Evolutionary conservation across 2,797 vertebrate genomes (phyloP), one percentile per base, ranked within the genome.

Genomic region (Limosa lapponica): DNA sequence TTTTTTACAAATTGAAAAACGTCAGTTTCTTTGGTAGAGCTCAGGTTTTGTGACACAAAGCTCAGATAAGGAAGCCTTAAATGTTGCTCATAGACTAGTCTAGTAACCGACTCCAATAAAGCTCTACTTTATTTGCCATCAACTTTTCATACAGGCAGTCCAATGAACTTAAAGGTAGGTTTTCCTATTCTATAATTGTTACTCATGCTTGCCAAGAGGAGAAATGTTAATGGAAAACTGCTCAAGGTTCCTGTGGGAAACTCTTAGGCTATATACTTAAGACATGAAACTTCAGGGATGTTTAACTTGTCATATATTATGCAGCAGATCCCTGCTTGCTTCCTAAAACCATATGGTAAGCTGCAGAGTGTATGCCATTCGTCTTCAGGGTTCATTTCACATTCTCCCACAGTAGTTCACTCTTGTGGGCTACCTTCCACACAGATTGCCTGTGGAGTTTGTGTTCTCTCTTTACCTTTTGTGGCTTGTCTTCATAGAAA

Each of bases 301-400:
- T 89, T 89, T 52, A 57, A 15, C 58, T 82, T 82, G 43, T 86
- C 64, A 23, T 32, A 5, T 28, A 11, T 16, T 81, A 14, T 10
- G 17, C 32, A 78, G 27, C 69, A 89, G 52, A 54, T 85, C 17
- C 43, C 12, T 75, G 34, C 34, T 82, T 73, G 23, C 67, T 67
- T 36, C 55, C 6, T 57, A 25, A 34, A 74, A 39, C 27, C 0
- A 0, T 20, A 5, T 0, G 1, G 34, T 80, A 20, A 58, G 48
- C 16, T 80, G 36, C 8, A 19, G 73, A 41, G 25, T 15, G 12
- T 30, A 2, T 13, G 6, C 36, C 8, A 1, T 64, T 79, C 13
- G 4, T 37, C 15, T 36, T n/a, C 0, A 4, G 48, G 52, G 8
- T 30, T 80, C 39, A 2, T 85, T 82, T 44, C 24, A 11, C 15